Percentiles rank a stretch among this genome's conserved stretches.
These are phyloP conservation scores for Lepidonotus clava DNA, from an alignment of 2,888 invertebrate genomes.

Conservation along the genomic window DNA sequence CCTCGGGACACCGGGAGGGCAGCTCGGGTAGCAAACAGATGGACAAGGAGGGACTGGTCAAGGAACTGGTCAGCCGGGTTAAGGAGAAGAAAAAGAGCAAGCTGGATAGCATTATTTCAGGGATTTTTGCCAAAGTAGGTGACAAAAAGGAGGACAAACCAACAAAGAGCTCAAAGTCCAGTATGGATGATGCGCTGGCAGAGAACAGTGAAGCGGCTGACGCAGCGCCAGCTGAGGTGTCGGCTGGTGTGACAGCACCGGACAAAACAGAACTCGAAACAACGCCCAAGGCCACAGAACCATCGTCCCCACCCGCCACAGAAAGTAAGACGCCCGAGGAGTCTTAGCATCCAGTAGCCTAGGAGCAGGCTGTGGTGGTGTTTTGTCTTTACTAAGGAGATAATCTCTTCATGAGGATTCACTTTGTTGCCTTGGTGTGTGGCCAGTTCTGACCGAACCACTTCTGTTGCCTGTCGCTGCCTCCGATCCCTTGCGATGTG, in stretches of 20 bases:
- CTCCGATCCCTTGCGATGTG: no score
- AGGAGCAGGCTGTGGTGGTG: background rate
- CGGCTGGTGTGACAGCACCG: background rate
- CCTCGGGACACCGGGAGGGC: background rate
- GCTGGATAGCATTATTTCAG: conserved; percentile 52
- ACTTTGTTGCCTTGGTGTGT: conserved; percentile 26
- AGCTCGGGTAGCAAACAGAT: background rate
- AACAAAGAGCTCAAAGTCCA: background rate
- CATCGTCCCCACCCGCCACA: conserved; percentile 3
- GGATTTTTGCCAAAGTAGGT: conserved; percentile 51
- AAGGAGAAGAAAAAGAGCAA: conserved; percentile 51
- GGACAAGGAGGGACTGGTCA: conserved; percentile 14
- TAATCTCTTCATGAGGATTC: no score
- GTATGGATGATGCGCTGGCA: background rate
- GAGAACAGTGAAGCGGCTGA: background rate
- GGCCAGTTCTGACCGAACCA: no score
- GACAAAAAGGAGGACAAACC: conserved; percentile 41
- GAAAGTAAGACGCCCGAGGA: conserved; percentile 3
- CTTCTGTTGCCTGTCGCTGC: no score
- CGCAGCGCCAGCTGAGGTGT: background rate
- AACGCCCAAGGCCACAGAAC: background rate
- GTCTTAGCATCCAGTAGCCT: conserved; percentile 7
- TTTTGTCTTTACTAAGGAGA: no score
- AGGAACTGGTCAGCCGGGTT: conserved; percentile 35
- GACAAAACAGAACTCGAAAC: background rate